A percentile compares a stretch with the other conserved stretches of the same genome.
phyloP scores from a whole-genome alignment of 2,888 invertebrate genomes.

The Xiphydria camelus region DNA sequence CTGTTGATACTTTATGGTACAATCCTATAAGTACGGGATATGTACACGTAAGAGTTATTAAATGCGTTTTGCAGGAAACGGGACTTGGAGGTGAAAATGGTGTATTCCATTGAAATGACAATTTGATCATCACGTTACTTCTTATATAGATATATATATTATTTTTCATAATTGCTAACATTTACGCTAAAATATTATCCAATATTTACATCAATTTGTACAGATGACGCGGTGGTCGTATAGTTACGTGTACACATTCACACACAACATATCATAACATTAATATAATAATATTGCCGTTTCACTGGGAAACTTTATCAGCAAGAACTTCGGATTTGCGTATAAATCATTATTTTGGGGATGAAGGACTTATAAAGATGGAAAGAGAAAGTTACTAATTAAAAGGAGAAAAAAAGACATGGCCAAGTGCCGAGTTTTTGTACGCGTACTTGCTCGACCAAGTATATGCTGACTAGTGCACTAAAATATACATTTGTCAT shows the following conservation, averaged over 20 bases:
- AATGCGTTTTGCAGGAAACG: too few relatives aligned
- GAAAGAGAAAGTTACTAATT: background rate
- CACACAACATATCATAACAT: conserved; percentile 1
- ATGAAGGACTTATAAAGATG: conserved; percentile 3
- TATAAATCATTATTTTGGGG: background rate
- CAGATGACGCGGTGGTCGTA: conserved; percentile 22
- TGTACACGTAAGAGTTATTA: too few relatives aligned
- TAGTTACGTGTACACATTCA: background rate
- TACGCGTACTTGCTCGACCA: conserved; percentile 1
- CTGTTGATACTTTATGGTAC: too few relatives aligned
- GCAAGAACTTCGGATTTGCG: background rate
- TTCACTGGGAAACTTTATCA: conserved; percentile 10
- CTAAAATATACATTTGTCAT: conserved; percentile 23
- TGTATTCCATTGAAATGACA: too few relatives aligned
- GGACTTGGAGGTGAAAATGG: too few relatives aligned
- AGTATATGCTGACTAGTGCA: conserved; percentile 30
- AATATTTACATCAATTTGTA: conserved; percentile 48
- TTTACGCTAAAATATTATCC: conserved; percentile 33
- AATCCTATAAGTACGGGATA: too few relatives aligned
- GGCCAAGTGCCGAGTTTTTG: background rate
- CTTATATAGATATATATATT: conserved; percentile 22
- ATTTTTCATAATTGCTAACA: conserved; percentile 29
- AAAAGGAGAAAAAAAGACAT: background rate
- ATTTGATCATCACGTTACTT: too few relatives aligned
- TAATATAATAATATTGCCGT: conserved; percentile 7